These are phyloP conservation scores for Sitodiplosis mosellana DNA, from an alignment of 1,140 invertebrate species.

Conservation along the genomic window DNA sequence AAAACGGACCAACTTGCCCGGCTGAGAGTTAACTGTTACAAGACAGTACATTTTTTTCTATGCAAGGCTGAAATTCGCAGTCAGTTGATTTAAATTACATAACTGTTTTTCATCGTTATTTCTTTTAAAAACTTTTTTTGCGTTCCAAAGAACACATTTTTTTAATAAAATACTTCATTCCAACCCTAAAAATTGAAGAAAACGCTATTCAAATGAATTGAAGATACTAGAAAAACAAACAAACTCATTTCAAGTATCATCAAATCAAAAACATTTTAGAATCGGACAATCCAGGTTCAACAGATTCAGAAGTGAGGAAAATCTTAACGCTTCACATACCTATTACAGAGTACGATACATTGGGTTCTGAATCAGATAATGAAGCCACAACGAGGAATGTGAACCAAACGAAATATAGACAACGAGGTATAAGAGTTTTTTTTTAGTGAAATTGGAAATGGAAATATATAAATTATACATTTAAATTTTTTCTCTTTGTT, in stretches of 20 bases:
- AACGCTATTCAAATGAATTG: not conserved
- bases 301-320: constrained; percentile 74
- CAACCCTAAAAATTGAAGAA: no score
- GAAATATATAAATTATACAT: not conserved
- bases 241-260: constrained; percentile 11
- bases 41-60: no score
- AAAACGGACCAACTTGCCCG: no score
- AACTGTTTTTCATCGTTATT: no score
- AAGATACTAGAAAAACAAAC: not conserved
- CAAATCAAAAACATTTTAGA: constrained; percentile 42
- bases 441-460: not conserved
- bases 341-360: constrained; percentile 71
- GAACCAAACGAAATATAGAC: constrained; percentile 36
- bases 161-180: no score
- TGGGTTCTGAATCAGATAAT: constrained; percentile 53
- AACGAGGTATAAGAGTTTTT: constrained; percentile 25
- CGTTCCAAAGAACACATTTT: no score
- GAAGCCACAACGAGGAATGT: constrained; percentile 35
- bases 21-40: no score
- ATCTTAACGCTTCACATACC: constrained; percentile 72
- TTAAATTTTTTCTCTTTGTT: not conserved
- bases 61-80: no score
- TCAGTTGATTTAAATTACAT: no score
- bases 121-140: no score
- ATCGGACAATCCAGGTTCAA: constrained; percentile 69